Percentiles rank a stretch among this genome's conserved stretches.
Evolutionary conservation across 2,113 vertebrate species (phyloP).

Genomic region (Charadrius vociferus): DNA sequence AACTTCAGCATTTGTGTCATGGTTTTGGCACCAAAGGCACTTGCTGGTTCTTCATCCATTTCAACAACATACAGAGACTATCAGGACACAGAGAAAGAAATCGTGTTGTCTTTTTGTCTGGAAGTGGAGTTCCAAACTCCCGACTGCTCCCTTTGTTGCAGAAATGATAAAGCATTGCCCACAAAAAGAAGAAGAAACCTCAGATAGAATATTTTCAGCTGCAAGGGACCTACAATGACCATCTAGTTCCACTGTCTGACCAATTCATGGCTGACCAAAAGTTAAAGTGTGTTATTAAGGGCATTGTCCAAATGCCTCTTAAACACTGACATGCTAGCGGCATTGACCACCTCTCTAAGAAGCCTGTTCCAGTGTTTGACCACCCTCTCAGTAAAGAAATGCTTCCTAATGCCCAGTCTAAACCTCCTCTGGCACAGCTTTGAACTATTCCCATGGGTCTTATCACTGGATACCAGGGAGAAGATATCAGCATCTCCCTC

Average conservation of each 20-base stretch:
- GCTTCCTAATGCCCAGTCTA: background rate
- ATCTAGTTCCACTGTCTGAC: background rate
- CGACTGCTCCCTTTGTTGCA: background rate
- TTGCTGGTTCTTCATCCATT: background rate
- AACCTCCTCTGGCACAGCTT: background rate
- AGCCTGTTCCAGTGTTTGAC: background rate
- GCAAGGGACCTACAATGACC: background rate
- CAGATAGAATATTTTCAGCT: background rate
- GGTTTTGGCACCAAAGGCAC: background rate
- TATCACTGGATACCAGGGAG: background rate
- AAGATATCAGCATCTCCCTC: background rate
- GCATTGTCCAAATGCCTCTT: background rate
- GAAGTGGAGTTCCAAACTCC: background rate
- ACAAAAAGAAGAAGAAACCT: background rate
- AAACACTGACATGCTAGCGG: background rate
- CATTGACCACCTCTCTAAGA: background rate
- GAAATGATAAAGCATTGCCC: background rate
- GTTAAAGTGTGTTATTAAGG: background rate
- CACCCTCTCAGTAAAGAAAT: background rate
- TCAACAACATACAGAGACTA: background rate
- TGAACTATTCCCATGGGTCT: accelerated
- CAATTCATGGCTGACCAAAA: background rate
- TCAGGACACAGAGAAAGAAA: background rate
- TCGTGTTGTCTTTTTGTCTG: background rate
- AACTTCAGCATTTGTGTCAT: background rate